A percentile compares a stretch with the other conserved stretches of the same genome.
Evolutionary conservation across 2,797 vertebrate species (phyloP).

Genomic region (Coccyzus lansbergi): DNA sequence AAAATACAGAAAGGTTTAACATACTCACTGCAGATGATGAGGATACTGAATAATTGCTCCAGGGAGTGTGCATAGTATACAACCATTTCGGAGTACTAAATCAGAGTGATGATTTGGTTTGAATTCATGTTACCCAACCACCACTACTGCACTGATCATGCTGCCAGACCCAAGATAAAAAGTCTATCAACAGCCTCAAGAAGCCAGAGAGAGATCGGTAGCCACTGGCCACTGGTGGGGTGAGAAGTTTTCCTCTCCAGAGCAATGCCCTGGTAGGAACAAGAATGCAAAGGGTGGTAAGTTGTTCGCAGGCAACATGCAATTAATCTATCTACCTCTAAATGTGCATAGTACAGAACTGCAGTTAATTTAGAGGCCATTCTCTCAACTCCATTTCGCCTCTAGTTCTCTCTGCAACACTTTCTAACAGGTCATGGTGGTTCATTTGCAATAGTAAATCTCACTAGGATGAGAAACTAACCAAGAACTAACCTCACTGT

Average conservation of each 20-base stretch:
- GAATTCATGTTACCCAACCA: background rate
- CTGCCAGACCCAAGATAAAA: slow-evolving; percentile 6
- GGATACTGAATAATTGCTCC: slow-evolving; percentile 23
- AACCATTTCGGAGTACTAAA: background rate
- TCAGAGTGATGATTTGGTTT: background rate
- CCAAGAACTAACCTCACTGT: background rate
- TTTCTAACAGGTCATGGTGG: background rate
- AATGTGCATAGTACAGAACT: background rate
- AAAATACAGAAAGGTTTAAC: slow-evolving; percentile 26
- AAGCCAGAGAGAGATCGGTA: background rate
- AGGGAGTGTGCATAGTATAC: background rate
- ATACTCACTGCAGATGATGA: background rate
- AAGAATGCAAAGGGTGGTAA: background rate
- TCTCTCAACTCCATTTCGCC: background rate
- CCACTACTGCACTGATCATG: background rate
- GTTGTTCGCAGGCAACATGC: background rate
- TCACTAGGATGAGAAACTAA: background rate
- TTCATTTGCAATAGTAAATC: background rate
- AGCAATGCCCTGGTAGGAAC: background rate
- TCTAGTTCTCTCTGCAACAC: background rate
- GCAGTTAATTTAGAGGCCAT: background rate
- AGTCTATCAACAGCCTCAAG: background rate
- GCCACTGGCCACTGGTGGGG: background rate
- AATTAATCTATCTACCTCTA: background rate
- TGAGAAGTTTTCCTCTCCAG: background rate